Conservation (phyloP, 2,797 vertebrate genomes). For the Gallinago nigripennis region DNA sequence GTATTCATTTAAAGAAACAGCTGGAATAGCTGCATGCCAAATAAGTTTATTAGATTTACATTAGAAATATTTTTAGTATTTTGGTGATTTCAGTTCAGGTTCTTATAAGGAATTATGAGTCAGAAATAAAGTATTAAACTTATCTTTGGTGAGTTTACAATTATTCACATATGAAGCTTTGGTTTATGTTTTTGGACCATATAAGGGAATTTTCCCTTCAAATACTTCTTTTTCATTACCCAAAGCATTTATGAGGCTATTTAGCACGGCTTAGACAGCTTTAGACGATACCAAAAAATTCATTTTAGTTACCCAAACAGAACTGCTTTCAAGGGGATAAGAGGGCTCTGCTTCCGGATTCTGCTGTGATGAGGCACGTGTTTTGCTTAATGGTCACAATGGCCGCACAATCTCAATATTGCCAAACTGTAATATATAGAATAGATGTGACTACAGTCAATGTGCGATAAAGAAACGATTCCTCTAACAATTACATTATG, state of each 20-base stretch:
- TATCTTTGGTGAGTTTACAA: conserved; percentile 1
- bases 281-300: neutral
- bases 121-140: conserved; percentile 36
- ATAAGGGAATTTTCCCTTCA: conserved; percentile 34
- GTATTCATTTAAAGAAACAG: neutral
- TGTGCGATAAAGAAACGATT: neutral
- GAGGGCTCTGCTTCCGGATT: neutral
- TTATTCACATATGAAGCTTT: neutral
- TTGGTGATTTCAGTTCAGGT: neutral
- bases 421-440: neutral
- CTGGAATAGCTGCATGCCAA: neutral
- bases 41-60: neutral
- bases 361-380: neutral
- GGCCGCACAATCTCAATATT: neutral
- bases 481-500: neutral
- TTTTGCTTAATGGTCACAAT: neutral
- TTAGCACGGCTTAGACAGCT: neutral
- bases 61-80: conserved; percentile 11
- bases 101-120: conserved; percentile 32
- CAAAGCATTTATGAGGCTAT: neutral
- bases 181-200: conserved; percentile 2
- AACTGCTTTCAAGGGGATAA: neutral
- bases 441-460: neutral
- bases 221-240: neutral
- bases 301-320: neutral